Percentiles rank a stretch among this genome's conserved stretches.
Conservation (phyloP, 92 coral and sea anemone species). For the Bergia puertoricense region DNA sequence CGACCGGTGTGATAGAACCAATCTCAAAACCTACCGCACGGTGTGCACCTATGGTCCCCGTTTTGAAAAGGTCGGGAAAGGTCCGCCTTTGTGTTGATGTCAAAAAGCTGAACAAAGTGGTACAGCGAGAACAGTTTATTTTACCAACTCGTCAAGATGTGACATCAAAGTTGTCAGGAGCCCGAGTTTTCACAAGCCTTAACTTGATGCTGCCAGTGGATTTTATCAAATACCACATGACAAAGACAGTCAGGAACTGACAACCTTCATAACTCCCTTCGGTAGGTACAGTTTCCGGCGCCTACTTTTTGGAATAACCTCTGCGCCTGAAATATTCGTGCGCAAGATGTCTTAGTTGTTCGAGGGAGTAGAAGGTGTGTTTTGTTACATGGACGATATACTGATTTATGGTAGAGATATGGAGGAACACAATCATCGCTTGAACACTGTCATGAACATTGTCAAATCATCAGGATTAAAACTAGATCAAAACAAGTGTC, state of each 20-base stretch:
- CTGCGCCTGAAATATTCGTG: too few relatives aligned
- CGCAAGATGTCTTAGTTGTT: neutral
- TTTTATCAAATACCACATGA: neutral
- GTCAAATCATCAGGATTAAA: neutral
- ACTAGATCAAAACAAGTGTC: neutral
- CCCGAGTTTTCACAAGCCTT: neutral
- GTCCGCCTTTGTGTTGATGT: neutral
- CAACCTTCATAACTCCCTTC: neutral
- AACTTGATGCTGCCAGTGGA: neutral
- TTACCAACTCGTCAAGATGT: neutral
- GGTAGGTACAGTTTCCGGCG: too few relatives aligned
- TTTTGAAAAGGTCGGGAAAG: neutral
- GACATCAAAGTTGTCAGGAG: neutral
- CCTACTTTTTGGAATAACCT: too few relatives aligned
- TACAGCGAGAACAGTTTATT: neutral
- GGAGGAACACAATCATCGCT: neutral
- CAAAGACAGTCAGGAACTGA: neutral
- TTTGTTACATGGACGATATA: neutral
- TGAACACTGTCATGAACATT: too few relatives aligned
- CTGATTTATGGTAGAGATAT: neutral
- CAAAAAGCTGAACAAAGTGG: neutral
- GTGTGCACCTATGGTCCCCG: neutral
- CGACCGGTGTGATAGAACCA: neutral
- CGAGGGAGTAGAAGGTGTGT: neutral
- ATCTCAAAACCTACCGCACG: neutral